Base-by-base conservation (phyloP, 2,888 invertebrate species). In the Ennomos fuscantarius region DNA sequence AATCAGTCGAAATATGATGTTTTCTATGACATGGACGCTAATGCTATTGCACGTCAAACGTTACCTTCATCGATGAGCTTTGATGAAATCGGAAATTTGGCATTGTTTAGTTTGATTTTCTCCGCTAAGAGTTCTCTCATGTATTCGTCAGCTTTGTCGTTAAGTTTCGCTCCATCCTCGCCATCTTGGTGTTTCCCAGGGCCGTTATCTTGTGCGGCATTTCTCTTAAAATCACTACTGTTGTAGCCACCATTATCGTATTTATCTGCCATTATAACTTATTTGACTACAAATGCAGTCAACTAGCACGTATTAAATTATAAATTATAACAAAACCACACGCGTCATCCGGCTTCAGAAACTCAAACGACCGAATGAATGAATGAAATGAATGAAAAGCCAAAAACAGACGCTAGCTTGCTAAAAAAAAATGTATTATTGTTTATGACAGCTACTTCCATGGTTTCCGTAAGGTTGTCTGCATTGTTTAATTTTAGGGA, bases 121-220 rank as follows among this genome's bases (percentile, higher is more conserved):
- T 96, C 96, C 46, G 94, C 93, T 60, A 96, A 79, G 56, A 96
- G 91, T 77, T 96, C 96, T 15, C 95, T 93, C 78, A 96, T 94
- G 77, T 96, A 96, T 87, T 96, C 96, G 53, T 94, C 95, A 79
- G 95, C 95, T 88, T 96, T 96, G 79, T 95, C 95, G 67, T 94
- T 93, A 58, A 94, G 86, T 75, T 93, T 93, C 46, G 92, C 84
- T 69, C 87, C 88, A 13, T 93, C 93, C 53, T 94, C 93, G 80
- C 93, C 91, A 87, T 93, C 90, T 92, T 94, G 88, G 53, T 74
- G 57, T 60, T 45, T 40, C 13, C 39, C 44, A 11, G 62, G 54
- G 24, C 56, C 63, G 42, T 61, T 57, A 34, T 83, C 83, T 75
- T 79, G 82, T 37, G 76, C 79, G 1, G 85, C 70, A 73, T 92